These are phyloP conservation scores for Gandaritis pyraliata DNA, from an alignment of 2,888 invertebrate genomes.

Conservation along the genomic window DNA sequence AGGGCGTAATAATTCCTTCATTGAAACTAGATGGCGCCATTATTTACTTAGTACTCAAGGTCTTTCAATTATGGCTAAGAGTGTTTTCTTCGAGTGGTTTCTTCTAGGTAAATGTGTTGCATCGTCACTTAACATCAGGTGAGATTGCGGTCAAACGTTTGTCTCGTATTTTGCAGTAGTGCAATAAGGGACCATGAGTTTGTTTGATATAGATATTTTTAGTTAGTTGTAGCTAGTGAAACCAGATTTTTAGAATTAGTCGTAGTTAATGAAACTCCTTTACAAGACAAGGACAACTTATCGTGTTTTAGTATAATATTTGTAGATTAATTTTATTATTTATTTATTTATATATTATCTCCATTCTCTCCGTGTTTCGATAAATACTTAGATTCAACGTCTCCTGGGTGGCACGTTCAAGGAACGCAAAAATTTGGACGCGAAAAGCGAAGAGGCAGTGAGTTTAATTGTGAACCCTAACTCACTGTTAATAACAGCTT, in stretches of 20 bases:
- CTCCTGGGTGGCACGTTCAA: constrained; percentile 89
- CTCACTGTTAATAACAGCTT: constrained; percentile 50
- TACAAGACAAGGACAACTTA: constrained; percentile 45
- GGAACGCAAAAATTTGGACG: constrained; percentile 87
- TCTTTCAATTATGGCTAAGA: too few species aligned
- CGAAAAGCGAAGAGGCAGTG: constrained; percentile 87
- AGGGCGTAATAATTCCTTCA: too few species aligned
- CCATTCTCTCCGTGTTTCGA: constrained; percentile 58
- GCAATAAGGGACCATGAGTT: constrained; percentile 42
- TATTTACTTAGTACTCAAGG: too few species aligned
- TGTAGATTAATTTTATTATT: background rate
- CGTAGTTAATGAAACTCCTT: constrained; percentile 28
- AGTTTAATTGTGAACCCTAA: constrained; percentile 69
- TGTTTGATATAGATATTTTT: constrained; percentile 20
- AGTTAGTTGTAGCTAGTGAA: too few species aligned
- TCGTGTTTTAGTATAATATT: background rate
- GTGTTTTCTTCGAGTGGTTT: too few species aligned
- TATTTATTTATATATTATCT: constrained; percentile 33
- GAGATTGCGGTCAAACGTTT: too few species aligned
- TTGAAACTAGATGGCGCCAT: too few species aligned
- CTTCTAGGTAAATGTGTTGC: too few species aligned
- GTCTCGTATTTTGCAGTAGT: constrained; percentile 1
- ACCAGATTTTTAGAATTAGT: too few species aligned
- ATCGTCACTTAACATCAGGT: too few species aligned
- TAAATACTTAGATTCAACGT: constrained; percentile 86